Percentiles rank a stretch among this genome's conserved stretches.
Conservation (phyloP, 2,113 vertebrate species). For the Colistium nudipinnis region DNA sequence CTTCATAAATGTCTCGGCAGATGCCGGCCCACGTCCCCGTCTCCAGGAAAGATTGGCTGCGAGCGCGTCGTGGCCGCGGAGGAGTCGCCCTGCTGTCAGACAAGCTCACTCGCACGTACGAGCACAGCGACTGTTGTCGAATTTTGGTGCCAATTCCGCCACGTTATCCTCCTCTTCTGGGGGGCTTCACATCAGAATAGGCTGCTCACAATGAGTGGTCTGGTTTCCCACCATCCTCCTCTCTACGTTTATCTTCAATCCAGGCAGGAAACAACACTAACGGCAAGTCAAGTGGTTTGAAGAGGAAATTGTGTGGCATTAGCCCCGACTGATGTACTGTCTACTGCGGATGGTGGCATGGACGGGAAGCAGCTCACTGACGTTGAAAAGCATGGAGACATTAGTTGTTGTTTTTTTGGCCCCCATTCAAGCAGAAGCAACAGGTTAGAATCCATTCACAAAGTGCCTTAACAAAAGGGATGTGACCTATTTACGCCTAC, state of each 20-base stretch:
- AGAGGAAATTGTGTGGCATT: conserved; percentile 61
- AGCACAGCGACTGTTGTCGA: conserved; percentile 21
- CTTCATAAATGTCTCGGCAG: conserved; percentile 64
- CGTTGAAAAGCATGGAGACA: conserved; percentile 7
- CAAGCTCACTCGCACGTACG: conserved; percentile 19
- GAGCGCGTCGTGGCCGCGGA: conserved; percentile 43
- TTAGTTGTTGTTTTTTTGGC: neutral
- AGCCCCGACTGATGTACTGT: conserved; percentile 37
- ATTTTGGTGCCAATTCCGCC: conserved; percentile 15
- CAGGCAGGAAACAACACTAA: conserved; percentile 56
- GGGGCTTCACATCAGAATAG: conserved; percentile 12
- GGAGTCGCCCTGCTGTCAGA: conserved; percentile 59
- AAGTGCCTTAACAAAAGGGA: conserved; percentile 12
- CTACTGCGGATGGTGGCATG: conserved; percentile 11
- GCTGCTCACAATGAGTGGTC: conserved; percentile 3
- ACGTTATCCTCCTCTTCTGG: conserved; percentile 2
- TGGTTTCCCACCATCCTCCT: neutral
- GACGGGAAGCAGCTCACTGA: conserved; percentile 44
- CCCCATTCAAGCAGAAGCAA: conserved; percentile 34
- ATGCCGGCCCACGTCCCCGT: conserved; percentile 67
- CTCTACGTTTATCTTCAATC: conserved; percentile 33
- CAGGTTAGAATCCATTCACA: conserved; percentile 26
- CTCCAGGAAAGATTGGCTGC: conserved; percentile 56
- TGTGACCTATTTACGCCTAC: neutral
- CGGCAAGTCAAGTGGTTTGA: conserved; percentile 45